A percentile compares a stretch with the other conserved stretches of the same genome.
Evolutionary conservation across 2,888 invertebrate species (phyloP).

Genomic region (Frankliniella fusca): DNA sequence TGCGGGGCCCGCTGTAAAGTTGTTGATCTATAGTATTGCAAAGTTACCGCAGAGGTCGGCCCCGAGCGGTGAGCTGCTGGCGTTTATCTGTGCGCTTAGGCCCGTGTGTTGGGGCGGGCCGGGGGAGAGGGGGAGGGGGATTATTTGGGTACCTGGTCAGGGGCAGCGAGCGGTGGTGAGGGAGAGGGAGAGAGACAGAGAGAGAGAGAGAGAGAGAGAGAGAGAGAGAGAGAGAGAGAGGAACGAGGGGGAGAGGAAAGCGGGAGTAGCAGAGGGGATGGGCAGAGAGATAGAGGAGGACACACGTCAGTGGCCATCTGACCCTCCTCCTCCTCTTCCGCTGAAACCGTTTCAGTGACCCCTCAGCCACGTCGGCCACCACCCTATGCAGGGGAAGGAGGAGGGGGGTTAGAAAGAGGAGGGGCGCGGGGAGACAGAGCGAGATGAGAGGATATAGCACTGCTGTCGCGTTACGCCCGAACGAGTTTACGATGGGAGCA

Average conservation of each 20-base stretch:
- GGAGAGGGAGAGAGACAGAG: background rate
- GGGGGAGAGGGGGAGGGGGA: background rate
- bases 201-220: background rate
- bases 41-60: too few relatives aligned
- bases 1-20: too few relatives aligned
- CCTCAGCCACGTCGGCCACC: background rate
- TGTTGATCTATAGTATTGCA: too few relatives aligned
- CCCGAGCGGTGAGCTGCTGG: too few relatives aligned
- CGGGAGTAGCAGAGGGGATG: background rate
- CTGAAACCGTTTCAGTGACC: background rate
- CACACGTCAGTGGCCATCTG: background rate
- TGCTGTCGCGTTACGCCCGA: background rate
- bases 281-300: background rate
- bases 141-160: too few relatives aligned
- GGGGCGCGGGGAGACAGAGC: background rate
- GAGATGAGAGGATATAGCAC: background rate
- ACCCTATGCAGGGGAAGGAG: background rate
- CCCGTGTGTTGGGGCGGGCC: too few relatives aligned
- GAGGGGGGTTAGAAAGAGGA: too few relatives aligned
- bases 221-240: background rate
- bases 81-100: too few relatives aligned
- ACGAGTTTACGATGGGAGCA: constrained; percentile 26
- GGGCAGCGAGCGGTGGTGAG: background rate
- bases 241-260: background rate
- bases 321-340: too few relatives aligned